These are phyloP conservation scores for Apoda limacodes DNA, from an alignment of 2,888 invertebrate genomes.

Conservation along the genomic window DNA sequence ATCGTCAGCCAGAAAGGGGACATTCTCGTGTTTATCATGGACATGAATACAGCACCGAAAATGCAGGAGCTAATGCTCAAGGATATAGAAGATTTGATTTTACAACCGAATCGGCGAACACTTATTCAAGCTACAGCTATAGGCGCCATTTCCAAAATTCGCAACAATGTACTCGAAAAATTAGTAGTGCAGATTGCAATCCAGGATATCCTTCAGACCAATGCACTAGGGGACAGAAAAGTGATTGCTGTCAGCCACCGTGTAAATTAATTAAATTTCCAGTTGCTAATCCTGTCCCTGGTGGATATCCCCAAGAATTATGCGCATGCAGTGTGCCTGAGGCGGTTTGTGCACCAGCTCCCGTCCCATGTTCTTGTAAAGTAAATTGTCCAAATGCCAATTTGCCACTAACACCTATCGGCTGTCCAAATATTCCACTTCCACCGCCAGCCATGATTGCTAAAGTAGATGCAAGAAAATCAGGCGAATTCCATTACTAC, in stretches of 20 bases:
- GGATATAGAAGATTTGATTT: slow-evolving; percentile 29
- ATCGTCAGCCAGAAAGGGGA: slow-evolving; percentile 31
- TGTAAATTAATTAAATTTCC: too few relatives aligned
- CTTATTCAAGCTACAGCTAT: slow-evolving; percentile 21
- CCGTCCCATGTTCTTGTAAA: slow-evolving; percentile 29
- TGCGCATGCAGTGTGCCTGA: too few relatives aligned
- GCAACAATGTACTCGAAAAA: slow-evolving; percentile 32
- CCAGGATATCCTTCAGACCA: slow-evolving; percentile 8
- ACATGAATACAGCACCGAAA: slow-evolving; percentile 23
- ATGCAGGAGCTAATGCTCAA: slow-evolving; percentile 20
- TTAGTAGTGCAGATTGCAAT: slow-evolving; percentile 5
- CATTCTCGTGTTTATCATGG: slow-evolving; percentile 40
- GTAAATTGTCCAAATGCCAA: too few relatives aligned
- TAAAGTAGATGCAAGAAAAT: slow-evolving; percentile 22
- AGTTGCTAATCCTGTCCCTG: too few relatives aligned
- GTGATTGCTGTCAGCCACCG: slow-evolving; percentile 4
- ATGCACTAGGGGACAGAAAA: slow-evolving; percentile 9
- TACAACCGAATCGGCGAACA: slow-evolving; percentile 20
- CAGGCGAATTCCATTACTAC: slow-evolving; percentile 28
- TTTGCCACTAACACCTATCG: too few relatives aligned
- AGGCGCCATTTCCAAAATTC: slow-evolving; percentile 24
- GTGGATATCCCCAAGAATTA: too few relatives aligned
- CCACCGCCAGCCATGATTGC: too few relatives aligned
- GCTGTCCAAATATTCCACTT: too few relatives aligned
- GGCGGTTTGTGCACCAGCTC: too few relatives aligned